Base-by-base conservation (phyloP, 2,888 invertebrate species). In the Lomographa bimaculata region DNA sequence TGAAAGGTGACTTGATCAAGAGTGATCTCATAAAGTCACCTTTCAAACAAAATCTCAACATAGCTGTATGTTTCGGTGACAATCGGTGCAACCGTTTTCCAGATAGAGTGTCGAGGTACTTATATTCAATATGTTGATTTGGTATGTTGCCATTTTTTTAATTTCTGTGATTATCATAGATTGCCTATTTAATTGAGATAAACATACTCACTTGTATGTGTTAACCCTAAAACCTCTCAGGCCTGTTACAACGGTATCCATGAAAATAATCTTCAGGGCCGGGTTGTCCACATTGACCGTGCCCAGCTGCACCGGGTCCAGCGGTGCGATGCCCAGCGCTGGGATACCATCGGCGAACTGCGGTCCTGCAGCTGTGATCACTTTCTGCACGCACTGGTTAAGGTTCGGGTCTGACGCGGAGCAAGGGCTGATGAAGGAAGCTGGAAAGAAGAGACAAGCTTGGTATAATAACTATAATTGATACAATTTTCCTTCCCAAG, bases 241-340 rank as follows among this genome's bases (percentile, higher is more conserved):
- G 0, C 90, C 90, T 0, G 83, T 76, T 1, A 91, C 83, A 1
- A 86, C 74, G 0, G 89, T 86, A 26, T 90, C 84, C 1, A 72
- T 75, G 43, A 90, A 90, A 3, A 66, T 68, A 7, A 90, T 74
- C 37, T 79, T 83, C 21, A 90, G 57, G 0, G 89, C 75, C 0
- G 85, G 80, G 42, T 85, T 87, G 62, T 85, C 64, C 0, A 89
- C 80, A 3, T 75, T 64, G 9, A 90, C 78, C 1, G 72, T 85
- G 10, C 89, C 90, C 21, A 91, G 62, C 28, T 79, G 59, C 18
- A 86, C 79, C 0, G 91, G 91, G 63, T 90, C 90, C 30, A 90
- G 57, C 0, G 82, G 68, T 0, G 87, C 87, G 36, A 91, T 77
- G 43, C 83, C 83, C 46, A 90, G 65, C 59, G 71, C 86, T 1